These are phyloP conservation scores for Drosophila leontia DNA, from an alignment of 1,140 invertebrate genomes.

Conservation along the genomic window DNA sequence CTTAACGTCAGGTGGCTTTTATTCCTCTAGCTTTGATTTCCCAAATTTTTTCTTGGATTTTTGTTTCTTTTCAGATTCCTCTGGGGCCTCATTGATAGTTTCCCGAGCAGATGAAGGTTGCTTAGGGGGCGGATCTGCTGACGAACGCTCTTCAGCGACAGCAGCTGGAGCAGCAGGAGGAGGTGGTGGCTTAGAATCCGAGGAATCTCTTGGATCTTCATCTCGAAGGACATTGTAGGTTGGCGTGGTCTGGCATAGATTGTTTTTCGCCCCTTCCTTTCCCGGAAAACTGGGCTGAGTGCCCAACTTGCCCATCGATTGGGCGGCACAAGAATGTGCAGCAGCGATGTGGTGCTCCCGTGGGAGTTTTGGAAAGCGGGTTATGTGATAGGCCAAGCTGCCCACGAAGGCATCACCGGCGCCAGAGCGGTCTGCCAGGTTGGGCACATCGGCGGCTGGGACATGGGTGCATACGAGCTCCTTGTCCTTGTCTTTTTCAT, in stretches of 20 bases:
- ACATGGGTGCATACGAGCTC: conserved; percentile 85
- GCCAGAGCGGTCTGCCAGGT: conserved; percentile 93
- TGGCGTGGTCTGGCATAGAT: conserved; percentile 25
- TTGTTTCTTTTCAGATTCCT: background rate
- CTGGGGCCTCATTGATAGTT: too few relatives aligned
- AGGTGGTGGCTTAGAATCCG: background rate
- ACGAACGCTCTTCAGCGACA: background rate
- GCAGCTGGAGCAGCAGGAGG: background rate
- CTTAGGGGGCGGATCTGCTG: background rate
- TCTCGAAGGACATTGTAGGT: conserved; percentile 26
- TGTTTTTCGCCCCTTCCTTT: background rate
- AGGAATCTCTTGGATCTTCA: too few relatives aligned
- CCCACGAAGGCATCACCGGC: conserved; percentile 97
- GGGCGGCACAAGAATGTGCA: conserved; percentile 90
- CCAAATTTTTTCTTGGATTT: background rate
- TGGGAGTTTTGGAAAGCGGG: conserved; percentile 86
- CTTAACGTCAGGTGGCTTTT: too few relatives aligned
- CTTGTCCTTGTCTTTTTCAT: conserved; percentile 71
- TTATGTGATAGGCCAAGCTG: conserved; percentile 91
- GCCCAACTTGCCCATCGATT: conserved; percentile 91
- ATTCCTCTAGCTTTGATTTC: too few relatives aligned
- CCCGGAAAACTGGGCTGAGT: conserved; percentile 89
- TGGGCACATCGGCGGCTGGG: conserved; percentile 87
- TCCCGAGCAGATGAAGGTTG: background rate
- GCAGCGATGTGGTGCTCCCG: conserved; percentile 89